phyloP scores from a whole-genome alignment of 2,888 invertebrate genomes.

The Rotaria socialis region DNA sequence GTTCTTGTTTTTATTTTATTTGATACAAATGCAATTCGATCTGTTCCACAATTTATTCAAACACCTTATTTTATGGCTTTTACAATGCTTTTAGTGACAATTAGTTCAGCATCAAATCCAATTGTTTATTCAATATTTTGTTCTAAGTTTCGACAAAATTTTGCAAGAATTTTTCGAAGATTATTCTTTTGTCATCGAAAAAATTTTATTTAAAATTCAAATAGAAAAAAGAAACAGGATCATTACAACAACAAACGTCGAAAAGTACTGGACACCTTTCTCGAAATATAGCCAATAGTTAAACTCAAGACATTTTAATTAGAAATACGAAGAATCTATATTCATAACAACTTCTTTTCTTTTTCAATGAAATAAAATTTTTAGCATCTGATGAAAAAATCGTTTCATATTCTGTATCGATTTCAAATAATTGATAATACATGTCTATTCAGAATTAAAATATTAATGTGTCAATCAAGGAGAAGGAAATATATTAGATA shows the following conservation, averaged over 20 bases:
- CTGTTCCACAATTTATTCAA: background rate
- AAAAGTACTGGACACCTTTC: background rate
- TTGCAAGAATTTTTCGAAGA: background rate
- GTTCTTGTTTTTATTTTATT: slow-evolving; percentile 10
- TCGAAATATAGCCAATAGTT: no score
- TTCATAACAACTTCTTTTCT: no score
- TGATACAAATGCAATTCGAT: background rate
- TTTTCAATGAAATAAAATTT: no score
- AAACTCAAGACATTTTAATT: no score
- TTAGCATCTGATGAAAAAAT: no score
- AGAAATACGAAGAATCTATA: no score
- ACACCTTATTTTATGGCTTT: slow-evolving; percentile 15
- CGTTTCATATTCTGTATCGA: no score
- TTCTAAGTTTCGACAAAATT: background rate
- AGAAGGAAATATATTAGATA: no score
- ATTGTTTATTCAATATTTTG: slow-evolving; percentile 21
- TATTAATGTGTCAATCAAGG: no score
- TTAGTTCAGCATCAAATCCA: slow-evolving; percentile 36
- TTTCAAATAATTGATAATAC: no score
- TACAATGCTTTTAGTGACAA: background rate
- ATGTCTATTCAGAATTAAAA: no score
- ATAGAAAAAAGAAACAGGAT: background rate
- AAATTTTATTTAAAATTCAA: background rate
- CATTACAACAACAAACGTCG: background rate
- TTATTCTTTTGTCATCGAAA: background rate